These are phyloP conservation scores for Pandemis heparana DNA, from an alignment of 2,888 invertebrate genomes.

Conservation along the genomic window DNA sequence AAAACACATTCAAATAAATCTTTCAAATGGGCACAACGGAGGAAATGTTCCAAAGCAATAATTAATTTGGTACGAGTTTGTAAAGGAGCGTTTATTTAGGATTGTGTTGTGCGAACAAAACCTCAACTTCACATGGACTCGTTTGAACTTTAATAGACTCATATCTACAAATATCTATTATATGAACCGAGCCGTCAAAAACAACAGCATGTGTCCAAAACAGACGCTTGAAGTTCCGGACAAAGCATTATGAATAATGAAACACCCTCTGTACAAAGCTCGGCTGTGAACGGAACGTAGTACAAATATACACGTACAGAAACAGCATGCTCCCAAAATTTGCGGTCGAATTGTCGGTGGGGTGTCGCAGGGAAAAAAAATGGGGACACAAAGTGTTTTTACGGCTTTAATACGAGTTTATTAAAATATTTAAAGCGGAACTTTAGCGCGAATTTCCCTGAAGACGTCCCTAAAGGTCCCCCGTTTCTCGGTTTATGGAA, in stretches of 20 bases:
- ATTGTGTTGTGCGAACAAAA: constrained; percentile 27
- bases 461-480: constrained; percentile 77
- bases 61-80: constrained; percentile 8
- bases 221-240: constrained; percentile 70
- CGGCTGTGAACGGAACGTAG: constrained; percentile 48
- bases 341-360: constrained; percentile 59
- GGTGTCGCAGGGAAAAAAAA: constrained; percentile 73
- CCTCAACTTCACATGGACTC: constrained; percentile 36
- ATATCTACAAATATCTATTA: constrained; percentile 42
- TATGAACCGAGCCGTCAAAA: constrained; percentile 64
- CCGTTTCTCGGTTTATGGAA: constrained; percentile 65
- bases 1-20: constrained; percentile 17
- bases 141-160: constrained; percentile 44
- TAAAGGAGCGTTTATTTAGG: constrained; percentile 49
- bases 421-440: constrained; percentile 84
- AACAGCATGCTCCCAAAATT: constrained; percentile 54
- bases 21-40: constrained; percentile 12
- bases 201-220: constrained; percentile 70
- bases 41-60: constrained; percentile 14
- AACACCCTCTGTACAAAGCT: constrained; percentile 71
- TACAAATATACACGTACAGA: constrained; percentile 42
- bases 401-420: constrained; percentile 84
- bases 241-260: constrained; percentile 85
- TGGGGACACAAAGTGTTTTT: constrained; percentile 81
- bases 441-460: constrained; percentile 81